Base-by-base conservation (phyloP, 2,888 invertebrate genomes). In the Caenorhabditis afra region DNA sequence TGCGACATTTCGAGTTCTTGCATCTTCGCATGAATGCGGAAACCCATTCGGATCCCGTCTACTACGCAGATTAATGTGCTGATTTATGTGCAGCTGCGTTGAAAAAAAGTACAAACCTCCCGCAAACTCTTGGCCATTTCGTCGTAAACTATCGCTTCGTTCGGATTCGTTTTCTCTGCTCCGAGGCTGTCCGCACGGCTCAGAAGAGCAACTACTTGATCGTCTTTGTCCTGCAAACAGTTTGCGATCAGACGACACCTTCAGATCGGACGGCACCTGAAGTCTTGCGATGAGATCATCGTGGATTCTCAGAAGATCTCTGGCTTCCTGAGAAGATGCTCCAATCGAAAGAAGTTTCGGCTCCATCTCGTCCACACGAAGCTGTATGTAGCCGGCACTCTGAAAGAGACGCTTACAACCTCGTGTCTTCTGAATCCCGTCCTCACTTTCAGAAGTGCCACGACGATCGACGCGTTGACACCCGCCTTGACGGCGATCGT, bases 401-500 rank as follows among this genome's bases (percentile, higher is more conserved):
- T 95, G 92, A 76, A 90, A 89, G 0, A 8, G 0, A 22, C 18
- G 16, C n/a, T 49, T n/a, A 45, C 1, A 23, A 10, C 57, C 16
- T 37, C 18, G n/a, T 20, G 45, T 39, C n/a, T 55, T 35, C 18
- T 3, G 1, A 52, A n/a, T 16, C 1, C 8, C 12, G 8, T 10
- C 12, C 50, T 29, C 8, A 95, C 95, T 93, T 95, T 94, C 86
- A 96, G 93, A 82, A 96, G 92, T 81, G 95, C 95, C 89, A 96
- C 94, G 89, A 96, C 95, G 90, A 96, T 94, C 91, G 94, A 93
- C 53, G 95, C 94, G 78, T 91, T 90, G 87, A 93, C 93, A 83
- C 95, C 95, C 90, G 95, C 95, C 91, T 95, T 95, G 80, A 96
- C 94, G 57, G 95, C 95, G 86, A 96, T 95, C 73, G 96, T 95